Evolutionary conservation across 2,113 vertebrate genomes (phyloP).

Genomic region (Oreocharis arfaki): DNA sequence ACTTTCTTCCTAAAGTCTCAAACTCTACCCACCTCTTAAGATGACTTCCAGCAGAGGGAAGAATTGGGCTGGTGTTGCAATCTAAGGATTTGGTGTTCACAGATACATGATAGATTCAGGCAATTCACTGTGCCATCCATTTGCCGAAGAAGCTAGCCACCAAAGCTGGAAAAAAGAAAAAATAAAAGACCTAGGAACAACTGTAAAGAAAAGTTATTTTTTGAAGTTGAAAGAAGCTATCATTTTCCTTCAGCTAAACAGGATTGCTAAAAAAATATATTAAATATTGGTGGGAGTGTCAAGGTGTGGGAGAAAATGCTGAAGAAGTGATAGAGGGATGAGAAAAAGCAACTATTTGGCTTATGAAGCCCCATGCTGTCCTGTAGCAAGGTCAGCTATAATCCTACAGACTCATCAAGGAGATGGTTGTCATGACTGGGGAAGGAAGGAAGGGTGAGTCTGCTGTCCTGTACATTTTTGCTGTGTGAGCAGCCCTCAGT

Average conservation of each 20-base stretch:
- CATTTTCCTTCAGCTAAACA: neutral
- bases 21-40: neutral
- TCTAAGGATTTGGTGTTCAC: neutral
- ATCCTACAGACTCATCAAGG: neutral
- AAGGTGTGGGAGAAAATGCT: neutral
- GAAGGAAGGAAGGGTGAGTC: neutral
- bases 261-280: neutral
- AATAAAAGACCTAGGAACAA: neutral
- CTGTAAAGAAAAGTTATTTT: neutral
- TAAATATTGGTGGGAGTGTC: neutral
- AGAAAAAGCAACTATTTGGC: neutral
- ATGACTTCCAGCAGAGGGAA: neutral
- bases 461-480: neutral
- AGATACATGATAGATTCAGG: neutral
- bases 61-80: neutral
- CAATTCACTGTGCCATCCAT: neutral
- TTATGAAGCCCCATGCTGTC: neutral
- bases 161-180: neutral
- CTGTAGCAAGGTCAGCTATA: neutral
- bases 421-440: neutral
- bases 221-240: neutral
- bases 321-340: neutral
- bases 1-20: neutral
- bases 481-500: neutral
- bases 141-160: neutral